Evolutionary conservation across 53 echinoderm and acorn worm genomes (phyloP).

Genomic region (Henricia sp.): DNA sequence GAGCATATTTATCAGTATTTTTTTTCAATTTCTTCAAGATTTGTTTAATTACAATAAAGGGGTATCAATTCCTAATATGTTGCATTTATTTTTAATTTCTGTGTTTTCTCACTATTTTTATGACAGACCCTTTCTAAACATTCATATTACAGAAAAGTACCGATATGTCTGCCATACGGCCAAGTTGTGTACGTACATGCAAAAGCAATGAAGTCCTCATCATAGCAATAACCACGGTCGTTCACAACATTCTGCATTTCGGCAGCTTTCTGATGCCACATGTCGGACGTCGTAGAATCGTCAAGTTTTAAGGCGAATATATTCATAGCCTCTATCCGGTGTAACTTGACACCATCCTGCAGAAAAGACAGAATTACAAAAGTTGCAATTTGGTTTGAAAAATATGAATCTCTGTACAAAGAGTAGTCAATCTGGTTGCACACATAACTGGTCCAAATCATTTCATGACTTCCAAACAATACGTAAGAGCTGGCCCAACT

Average conservation of each 20-base stretch:
- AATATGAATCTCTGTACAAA: neutral
- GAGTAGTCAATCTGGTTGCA: neutral
- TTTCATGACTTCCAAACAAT: neutral
- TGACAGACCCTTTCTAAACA: too few relatives aligned
- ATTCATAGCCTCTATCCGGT: neutral
- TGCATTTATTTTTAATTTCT: too few relatives aligned
- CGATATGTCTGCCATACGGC: too few relatives aligned
- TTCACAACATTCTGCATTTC: constrained; percentile 12
- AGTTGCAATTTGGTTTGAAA: neutral
- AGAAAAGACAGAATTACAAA: neutral
- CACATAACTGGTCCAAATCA: neutral
- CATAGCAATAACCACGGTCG: constrained; percentile 23
- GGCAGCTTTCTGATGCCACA: constrained; percentile 14
- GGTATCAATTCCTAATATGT: too few relatives aligned
- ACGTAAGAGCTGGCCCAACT: neutral
- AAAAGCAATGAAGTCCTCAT: constrained; percentile 16
- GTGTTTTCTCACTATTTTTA: too few relatives aligned
- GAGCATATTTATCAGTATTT: too few relatives aligned
- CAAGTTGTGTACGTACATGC: constrained; percentile 39
- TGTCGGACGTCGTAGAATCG: constrained; percentile 17
- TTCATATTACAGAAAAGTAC: too few relatives aligned
- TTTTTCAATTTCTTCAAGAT: too few relatives aligned
- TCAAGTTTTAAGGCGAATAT: constrained; percentile 44
- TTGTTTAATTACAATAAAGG: too few relatives aligned
- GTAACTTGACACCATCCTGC: constrained; percentile 34